Evolutionary conservation across 2,113 vertebrate genomes (phyloP).

Genomic region (Festucalex cinctus): DNA sequence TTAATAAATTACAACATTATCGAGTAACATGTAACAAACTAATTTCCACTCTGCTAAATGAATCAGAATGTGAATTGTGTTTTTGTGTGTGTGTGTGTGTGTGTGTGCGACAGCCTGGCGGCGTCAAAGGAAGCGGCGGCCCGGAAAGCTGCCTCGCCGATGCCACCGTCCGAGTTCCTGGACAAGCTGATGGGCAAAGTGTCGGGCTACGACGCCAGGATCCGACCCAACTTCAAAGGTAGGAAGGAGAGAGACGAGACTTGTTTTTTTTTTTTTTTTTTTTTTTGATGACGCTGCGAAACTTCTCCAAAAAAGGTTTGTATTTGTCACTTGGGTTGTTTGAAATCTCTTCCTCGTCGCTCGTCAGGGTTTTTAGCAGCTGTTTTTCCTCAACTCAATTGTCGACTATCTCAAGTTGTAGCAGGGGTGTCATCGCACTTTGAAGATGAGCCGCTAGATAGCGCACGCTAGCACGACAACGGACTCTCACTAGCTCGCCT

Average conservation of each 20-base stretch:
- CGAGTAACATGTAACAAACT: no score
- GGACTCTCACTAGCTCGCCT: neutral
- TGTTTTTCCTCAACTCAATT: neutral
- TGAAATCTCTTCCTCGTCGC: neutral
- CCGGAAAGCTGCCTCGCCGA: conserved; percentile 84
- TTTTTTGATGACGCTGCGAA: neutral
- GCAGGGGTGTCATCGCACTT: neutral
- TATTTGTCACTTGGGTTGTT: neutral
- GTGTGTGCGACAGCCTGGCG: conserved; percentile 81
- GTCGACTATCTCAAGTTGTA: neutral
- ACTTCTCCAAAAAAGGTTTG: no score
- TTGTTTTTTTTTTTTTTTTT: no score
- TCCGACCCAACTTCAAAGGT: conserved; percentile 99
- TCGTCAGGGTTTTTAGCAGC: neutral
- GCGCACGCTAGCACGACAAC: neutral
- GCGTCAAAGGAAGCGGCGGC: conserved; percentile 96
- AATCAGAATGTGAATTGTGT: neutral
- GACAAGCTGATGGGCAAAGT: conserved; percentile 98
- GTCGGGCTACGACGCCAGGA: conserved; percentile 96
- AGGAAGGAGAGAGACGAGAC: conserved; percentile 58
- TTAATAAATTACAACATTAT: no score
- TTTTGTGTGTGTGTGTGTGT: conserved; percentile 28
- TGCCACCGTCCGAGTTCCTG: conserved; percentile 97
- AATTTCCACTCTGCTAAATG: no score
- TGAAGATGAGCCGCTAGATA: neutral